Evolutionary conservation across 2,888 invertebrate genomes (phyloP).

Genomic region (Parasteatoda lunata): DNA sequence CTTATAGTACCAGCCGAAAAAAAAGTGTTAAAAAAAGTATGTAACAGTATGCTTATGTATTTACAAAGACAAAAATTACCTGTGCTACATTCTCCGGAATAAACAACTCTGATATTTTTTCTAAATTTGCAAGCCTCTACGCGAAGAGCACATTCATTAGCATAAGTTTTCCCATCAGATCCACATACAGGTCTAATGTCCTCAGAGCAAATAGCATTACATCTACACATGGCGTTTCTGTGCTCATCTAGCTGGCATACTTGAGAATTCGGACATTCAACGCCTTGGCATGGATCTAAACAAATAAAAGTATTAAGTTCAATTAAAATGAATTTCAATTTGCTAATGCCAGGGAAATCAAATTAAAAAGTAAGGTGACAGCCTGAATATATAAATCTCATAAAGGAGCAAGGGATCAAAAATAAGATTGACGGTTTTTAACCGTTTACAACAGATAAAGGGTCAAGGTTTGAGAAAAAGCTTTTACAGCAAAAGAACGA

Average conservation of each 20-base stretch:
- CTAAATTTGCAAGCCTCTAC: slow-evolving; percentile 86
- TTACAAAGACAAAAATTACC: slow-evolving; percentile 76
- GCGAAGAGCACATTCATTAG: slow-evolving; percentile 86
- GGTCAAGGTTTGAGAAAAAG: no score
- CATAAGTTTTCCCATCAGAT: slow-evolving; percentile 79
- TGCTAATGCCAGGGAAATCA: no score
- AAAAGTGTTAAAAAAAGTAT: no score
- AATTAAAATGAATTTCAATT: no score
- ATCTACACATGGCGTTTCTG: slow-evolving; percentile 85
- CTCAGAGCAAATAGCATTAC: slow-evolving; percentile 80
- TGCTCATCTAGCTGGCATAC: slow-evolving; percentile 87
- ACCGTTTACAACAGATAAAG: no score
- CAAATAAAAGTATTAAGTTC: not conserved
- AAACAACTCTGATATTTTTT: slow-evolving; percentile 84
- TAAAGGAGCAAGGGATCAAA: no score
- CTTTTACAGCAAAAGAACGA: no score
- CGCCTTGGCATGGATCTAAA: slow-evolving; percentile 87
- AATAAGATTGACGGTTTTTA: no score
- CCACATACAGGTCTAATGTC: slow-evolving; percentile 80
- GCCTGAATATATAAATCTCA: no score
- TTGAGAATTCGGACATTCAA: slow-evolving; percentile 85
- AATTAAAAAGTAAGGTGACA: no score
- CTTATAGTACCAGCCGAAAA: no score
- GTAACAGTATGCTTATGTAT: no score
- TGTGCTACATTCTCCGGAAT: slow-evolving; percentile 87